A percentile compares a stretch with the other conserved stretches of the same genome.
Conservation (phyloP, 2,113 vertebrate genomes). For the Sylvietta virens region DNA sequence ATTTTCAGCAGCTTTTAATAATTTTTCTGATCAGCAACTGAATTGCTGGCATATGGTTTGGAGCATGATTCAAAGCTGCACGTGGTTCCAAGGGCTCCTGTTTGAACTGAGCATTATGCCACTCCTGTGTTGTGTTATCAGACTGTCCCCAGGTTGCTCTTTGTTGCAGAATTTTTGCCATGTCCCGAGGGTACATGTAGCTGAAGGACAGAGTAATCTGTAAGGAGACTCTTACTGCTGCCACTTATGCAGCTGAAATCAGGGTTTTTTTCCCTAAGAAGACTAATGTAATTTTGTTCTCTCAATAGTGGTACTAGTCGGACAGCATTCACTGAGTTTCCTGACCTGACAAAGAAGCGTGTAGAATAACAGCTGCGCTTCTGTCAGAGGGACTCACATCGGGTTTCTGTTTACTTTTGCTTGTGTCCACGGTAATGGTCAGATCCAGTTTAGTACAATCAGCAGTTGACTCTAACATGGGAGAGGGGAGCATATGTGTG, state of each 20-base stretch:
- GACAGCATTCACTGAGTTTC: not conserved
- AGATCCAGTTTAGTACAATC: constrained; percentile 33
- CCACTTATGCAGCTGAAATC: not conserved
- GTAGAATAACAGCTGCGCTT: not conserved
- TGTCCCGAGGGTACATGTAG: not conserved
- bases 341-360: not conserved
- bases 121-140: not conserved
- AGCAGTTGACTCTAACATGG: not conserved
- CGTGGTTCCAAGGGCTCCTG: not conserved
- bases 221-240: not conserved
- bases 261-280: not conserved
- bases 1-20: constrained; percentile 17
- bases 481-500: not conserved
- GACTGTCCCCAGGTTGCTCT: not conserved
- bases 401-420: not conserved
- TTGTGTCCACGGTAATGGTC: not conserved
- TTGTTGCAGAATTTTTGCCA: not conserved
- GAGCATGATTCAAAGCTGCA: not conserved
- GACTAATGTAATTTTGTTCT: not conserved
- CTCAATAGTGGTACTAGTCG: not conserved
- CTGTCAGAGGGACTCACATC: not conserved
- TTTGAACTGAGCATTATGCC: not conserved
- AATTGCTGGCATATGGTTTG: not conserved
- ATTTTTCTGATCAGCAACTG: not conserved
- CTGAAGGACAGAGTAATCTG: not conserved